Evolutionary conservation across 2,113 vertebrate genomes (phyloP), one percentile per base, ranked within the genome.

Genomic region (Takifugu bimaculatus): DNA sequence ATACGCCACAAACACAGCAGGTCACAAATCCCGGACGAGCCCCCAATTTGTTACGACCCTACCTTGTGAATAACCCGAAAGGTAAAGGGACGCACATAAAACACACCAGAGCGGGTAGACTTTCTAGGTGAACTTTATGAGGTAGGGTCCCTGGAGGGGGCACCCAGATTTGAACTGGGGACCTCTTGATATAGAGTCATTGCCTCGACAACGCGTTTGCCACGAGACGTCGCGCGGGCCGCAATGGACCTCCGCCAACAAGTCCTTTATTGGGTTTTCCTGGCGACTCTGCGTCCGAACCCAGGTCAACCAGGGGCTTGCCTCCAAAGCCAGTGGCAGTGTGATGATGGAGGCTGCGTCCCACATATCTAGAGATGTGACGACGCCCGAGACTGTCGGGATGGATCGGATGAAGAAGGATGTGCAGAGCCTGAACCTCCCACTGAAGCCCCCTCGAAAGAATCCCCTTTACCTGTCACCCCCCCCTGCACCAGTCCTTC

Each of bases 371-470:
- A 93, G 94, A 86, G 83, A 42, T 96, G 95, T 7, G 94, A 97
- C 1, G 93, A 92, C 4, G 42, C 42, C 1, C 84, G 89, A 5
- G 94, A 98, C 86, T 97, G 95, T 87, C n/a, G n/a, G 63, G 95
- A 98, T 74, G 93, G 93, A 42, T 95, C 95, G 0, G 95, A 97
- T 77, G 95, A 98, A 75, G n/a, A n/a, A n/a, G n/a, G n/a, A n/a
- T n/a, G n/a, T n/a, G n/a, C n/a, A n/a, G n/a, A 60, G 26, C 25
- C 1, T 4, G 1, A 15, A 26, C 2, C 45, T 11, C 13, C 26
- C 2, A 26, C 1, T 35, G 3, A 47, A 27, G 54, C 14, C 25
- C 4, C 0, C 3, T 11, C 15, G 7, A 42, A 2, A 43, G 50
- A 68, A 25, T 51, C 28, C 1, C 44, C 57, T 2, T n/a, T 60